A percentile compares a stretch with the other conserved stretches of the same genome.
Conservation (phyloP, 2,888 invertebrate genomes). For the Amblyteles armatorius region DNA sequence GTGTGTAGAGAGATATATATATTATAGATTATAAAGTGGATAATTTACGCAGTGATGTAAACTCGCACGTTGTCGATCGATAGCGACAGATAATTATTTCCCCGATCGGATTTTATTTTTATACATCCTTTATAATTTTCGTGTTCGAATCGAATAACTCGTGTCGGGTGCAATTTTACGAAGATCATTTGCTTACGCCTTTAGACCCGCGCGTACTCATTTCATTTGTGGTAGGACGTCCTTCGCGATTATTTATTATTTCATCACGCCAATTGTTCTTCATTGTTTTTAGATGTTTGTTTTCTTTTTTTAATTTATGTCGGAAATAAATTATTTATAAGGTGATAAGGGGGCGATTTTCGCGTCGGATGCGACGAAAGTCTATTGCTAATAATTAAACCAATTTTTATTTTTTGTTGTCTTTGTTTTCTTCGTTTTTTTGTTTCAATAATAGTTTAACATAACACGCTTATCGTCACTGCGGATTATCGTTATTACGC, state of each 20-base stretch:
- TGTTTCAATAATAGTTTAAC: conserved; percentile 21
- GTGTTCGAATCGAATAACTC: not conserved
- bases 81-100: conserved; percentile 1
- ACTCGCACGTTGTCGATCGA: conserved; percentile 14
- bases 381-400: conserved; percentile 7
- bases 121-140: not conserved
- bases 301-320: conserved; percentile 6
- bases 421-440: conserved; percentile 10
- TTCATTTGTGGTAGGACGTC: conserved; percentile 42
- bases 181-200: conserved; percentile 42
- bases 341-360: conserved; percentile 49
- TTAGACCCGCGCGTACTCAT: conserved; percentile 23
- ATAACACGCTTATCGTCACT: conserved; percentile 22
- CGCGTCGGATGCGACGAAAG: conserved; percentile 26
- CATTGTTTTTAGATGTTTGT: conserved; percentile 27
- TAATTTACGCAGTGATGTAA: conserved; percentile 56
- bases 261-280: conserved; percentile 20
- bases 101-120: not conserved
- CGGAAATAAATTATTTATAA: conserved; percentile 27
- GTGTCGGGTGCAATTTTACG: conserved; percentile 9
- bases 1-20: conserved; percentile 60
- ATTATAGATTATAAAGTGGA: conserved; percentile 34
- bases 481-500: conserved; percentile 46
- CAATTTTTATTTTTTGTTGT: conserved; percentile 10
- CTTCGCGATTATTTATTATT: conserved; percentile 12